Base-by-base conservation (phyloP, 2,113 vertebrate species). In the Apistogramma diplotaenia region DNA sequence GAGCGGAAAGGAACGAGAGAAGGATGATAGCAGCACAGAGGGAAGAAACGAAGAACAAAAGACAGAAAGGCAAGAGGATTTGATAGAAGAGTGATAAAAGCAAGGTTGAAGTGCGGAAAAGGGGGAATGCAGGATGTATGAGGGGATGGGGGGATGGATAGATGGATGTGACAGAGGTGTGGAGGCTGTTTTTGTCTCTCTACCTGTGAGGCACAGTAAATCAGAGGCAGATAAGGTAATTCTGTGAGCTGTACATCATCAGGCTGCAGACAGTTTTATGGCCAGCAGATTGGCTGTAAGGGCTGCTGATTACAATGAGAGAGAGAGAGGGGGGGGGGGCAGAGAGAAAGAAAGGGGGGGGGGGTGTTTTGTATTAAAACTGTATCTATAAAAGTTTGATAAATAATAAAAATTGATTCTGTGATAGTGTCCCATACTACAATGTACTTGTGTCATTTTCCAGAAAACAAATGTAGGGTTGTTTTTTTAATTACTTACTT, bases 161-260 rank as follows among this genome's bases (percentile, higher is more conserved):
- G 89, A 89, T 84, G 87, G 73, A 85, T 84, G 87, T 79, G 85
- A 76, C 11, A 82, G 92, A 92, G 89, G 90, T 78, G 87, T 86
- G 87, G 83, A 67, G 79, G 85, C 78, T 90, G 88, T 91, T 90
- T 91, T 90, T 86, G 86, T 92, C 85, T 85, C 84, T 93, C 62
- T 90, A 93, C 90, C 92, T 91, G 92, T 89, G 91, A 91, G 92
- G 91, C 90, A 78, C 89, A 85, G 89, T 94, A 91, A 93, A 93
- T 94, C 92, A 92, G 74, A 77, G 37, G 84, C 85, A 81, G 89
- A 90, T 91, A 87, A 93, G 92, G 92, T 93, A 82, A 91, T 92
- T 91, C 88, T 81, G 81, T 1, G 71, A 31, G 82, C 59, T 37
- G 84, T 93, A 65, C 79, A 89, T 94, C 92, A 94, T 92, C 88